Conservation (phyloP, 2,797 vertebrate genomes). For the Philypnodon macrostomus region DNA sequence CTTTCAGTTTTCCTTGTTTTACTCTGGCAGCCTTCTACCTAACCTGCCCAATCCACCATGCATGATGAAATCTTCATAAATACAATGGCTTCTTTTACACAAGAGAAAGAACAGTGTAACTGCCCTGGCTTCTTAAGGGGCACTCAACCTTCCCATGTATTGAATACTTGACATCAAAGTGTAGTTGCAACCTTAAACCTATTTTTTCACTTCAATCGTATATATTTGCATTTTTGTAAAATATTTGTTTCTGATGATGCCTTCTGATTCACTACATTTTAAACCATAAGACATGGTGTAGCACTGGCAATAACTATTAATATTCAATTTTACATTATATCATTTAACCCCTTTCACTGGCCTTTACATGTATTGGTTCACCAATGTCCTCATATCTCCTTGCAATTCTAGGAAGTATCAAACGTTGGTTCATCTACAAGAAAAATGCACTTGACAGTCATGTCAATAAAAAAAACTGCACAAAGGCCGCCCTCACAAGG, state of each 20-base stretch:
- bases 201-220: no score
- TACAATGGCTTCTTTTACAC: neutral
- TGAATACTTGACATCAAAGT: no score
- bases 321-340: constrained; percentile 1
- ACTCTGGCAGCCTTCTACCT: neutral
- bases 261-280: constrained; percentile 34
- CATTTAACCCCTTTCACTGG: constrained; percentile 2
- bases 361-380: constrained; percentile 5
- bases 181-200: no score
- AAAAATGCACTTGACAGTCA: neutral
- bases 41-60: neutral
- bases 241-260: constrained; percentile 27
- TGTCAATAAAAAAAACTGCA: neutral
- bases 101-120: constrained; percentile 2
- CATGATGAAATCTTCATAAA: constrained; percentile 16
- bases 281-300: constrained; percentile 24
- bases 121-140: constrained; percentile 10
- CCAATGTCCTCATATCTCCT: neutral
- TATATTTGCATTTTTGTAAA: no score
- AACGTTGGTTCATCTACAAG: constrained; percentile 6
- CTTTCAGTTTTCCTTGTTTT: neutral
- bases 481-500: neutral
- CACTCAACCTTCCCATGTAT: no score
- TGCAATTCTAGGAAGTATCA: constrained; percentile 1
- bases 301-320: neutral